Percentiles rank a stretch among this genome's conserved stretches.
Conservation (phyloP, 2,888 invertebrate species). For the Cetonia aurata region DNA sequence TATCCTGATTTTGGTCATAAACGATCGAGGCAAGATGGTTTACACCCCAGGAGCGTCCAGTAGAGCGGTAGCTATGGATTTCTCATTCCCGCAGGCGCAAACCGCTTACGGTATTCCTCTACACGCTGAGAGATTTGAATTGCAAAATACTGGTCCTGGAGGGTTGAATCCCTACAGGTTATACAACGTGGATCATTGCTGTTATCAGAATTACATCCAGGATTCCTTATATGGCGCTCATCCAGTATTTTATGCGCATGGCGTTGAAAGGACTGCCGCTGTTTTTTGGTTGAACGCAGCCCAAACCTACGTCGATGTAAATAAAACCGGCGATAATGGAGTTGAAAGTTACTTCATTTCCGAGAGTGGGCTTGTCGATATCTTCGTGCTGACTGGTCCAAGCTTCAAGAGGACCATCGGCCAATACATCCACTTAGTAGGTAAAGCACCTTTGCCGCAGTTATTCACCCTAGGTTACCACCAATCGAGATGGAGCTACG, state of each 20-base stretch:
- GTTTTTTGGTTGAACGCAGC: conserved; percentile 48
- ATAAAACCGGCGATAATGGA: conserved; percentile 64
- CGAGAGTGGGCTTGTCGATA: conserved; percentile 92
- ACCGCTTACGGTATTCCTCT: conserved; percentile 95
- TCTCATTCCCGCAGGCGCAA: conserved; percentile 90
- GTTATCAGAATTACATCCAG: conserved; percentile 88
- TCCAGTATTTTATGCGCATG: conserved; percentile 90
- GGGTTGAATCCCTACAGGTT: conserved; percentile 89
- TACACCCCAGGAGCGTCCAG: conserved; percentile 66
- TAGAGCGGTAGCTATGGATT: conserved; percentile 89
- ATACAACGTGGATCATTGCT: conserved; percentile 96
- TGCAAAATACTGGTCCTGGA: conserved; percentile 81
- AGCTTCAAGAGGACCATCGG: conserved; percentile 78
- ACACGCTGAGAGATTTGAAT: conserved; percentile 83
- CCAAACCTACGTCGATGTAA: conserved; percentile 48
- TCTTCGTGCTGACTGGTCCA: conserved; percentile 91
- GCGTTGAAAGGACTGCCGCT: conserved; percentile 42
- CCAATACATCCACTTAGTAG: conserved; percentile 89
- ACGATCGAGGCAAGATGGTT: conserved; percentile 46
- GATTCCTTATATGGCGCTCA: conserved; percentile 96
- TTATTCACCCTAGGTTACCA: conserved; percentile 91
- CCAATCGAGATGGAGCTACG: conserved; percentile 97
- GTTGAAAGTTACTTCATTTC: conserved; percentile 88
- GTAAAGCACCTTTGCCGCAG: conserved; percentile 90
- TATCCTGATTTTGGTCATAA: conserved; percentile 76